These are phyloP conservation scores for Ciconia nigra DNA, from an alignment of 2,797 vertebrate genomes.

Conservation along the genomic window DNA sequence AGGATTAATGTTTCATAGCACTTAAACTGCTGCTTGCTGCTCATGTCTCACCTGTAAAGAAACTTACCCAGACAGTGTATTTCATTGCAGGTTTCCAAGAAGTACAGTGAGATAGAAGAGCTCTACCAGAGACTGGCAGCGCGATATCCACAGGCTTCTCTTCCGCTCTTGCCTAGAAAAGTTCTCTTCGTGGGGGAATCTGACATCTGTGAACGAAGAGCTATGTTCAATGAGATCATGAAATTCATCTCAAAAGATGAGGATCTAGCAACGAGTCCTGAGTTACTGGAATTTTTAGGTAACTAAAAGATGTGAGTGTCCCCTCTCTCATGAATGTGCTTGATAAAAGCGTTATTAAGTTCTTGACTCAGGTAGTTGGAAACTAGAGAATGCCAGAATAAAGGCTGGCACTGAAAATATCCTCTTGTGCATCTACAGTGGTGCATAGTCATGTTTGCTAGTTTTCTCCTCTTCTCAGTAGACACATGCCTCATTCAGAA, in stretches of 20 bases:
- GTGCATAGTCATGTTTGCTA: background rate
- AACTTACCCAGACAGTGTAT: background rate
- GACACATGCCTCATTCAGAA: background rate
- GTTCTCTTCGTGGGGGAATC: constrained; percentile 83
- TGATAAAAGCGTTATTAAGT: background rate
- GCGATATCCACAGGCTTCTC: constrained; percentile 65
- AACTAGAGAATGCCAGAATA: background rate
- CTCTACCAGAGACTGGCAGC: constrained; percentile 76
- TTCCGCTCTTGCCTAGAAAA: constrained; percentile 83
- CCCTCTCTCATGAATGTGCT: background rate
- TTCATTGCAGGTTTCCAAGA: constrained; percentile 82
- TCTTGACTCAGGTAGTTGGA: background rate
- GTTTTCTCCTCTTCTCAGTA: background rate
- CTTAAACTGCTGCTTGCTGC: background rate
- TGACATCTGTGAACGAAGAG: constrained; percentile 81
- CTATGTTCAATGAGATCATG: constrained; percentile 79
- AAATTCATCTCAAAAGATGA: constrained; percentile 76
- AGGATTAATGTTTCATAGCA: background rate
- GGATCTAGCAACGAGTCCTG: constrained; percentile 74
- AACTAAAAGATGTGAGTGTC: constrained; percentile 30
- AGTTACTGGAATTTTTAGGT: constrained; percentile 86
- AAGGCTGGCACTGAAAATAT: background rate
- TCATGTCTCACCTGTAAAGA: background rate
- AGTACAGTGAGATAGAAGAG: constrained; percentile 87
- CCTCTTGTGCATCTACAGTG: background rate